Evolutionary conservation across 2,113 vertebrate genomes (phyloP).

Genomic region (Cebidichthys violaceus): DNA sequence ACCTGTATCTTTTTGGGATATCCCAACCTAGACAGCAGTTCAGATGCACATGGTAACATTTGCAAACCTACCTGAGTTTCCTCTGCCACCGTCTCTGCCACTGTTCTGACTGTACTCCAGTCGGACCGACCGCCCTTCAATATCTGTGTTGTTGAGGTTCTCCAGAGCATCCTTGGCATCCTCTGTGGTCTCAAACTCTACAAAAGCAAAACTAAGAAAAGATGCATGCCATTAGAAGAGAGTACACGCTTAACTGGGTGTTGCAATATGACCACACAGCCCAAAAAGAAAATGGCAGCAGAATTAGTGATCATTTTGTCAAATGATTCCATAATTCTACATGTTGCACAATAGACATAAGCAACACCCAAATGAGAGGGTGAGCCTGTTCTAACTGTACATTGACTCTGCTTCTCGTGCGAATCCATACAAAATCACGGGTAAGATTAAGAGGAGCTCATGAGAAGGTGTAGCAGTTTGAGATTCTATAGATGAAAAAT

Average conservation of each 20-base stretch:
- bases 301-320: no score
- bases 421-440: constrained; percentile 69
- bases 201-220: constrained; percentile 87
- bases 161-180: constrained; percentile 94
- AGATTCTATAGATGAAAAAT: neutral
- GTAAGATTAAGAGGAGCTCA: constrained; percentile 68
- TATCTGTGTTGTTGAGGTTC: constrained; percentile 91
- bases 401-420: constrained; percentile 66
- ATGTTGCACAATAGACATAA: constrained; percentile 62
- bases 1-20: neutral
- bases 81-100: constrained; percentile 81
- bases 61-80: constrained; percentile 65
- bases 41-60: neutral
- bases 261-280: neutral
- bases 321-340: neutral
- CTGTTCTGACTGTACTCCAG: constrained; percentile 88
- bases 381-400: constrained; percentile 42
- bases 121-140: constrained; percentile 92
- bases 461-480: constrained; percentile 51
- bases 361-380: constrained; percentile 1
- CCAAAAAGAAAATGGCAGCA: neutral
- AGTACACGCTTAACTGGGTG: neutral
- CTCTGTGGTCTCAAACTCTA: constrained; percentile 91
- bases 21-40: neutral
- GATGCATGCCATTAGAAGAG: neutral